These are phyloP conservation scores for Sisyra terminalis DNA, from an alignment of 2,888 invertebrate genomes.

Conservation along the genomic window DNA sequence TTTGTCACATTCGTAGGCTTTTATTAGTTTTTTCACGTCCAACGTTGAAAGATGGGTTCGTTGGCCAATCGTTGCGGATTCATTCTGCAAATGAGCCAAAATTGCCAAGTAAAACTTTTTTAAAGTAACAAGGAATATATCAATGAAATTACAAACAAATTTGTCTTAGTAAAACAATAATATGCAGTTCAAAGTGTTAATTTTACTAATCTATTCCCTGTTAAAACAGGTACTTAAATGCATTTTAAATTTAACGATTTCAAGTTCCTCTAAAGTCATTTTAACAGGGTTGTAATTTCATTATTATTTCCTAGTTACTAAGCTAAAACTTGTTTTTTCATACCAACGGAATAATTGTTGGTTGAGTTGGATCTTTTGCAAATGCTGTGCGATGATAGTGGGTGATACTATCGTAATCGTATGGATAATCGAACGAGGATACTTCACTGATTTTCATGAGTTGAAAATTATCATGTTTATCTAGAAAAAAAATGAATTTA, in stretches of 20 bases:
- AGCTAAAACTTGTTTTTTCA: neutral
- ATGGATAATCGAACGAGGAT: conserved; percentile 12
- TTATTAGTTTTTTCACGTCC: conserved; percentile 1
- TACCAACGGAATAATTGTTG: conserved; percentile 6
- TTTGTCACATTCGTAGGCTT: neutral
- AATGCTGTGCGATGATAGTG: conserved; percentile 14
- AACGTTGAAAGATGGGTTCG: conserved; percentile 3
- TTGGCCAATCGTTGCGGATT: neutral
- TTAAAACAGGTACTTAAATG: too few species aligned
- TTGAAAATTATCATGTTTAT: conserved; percentile 18
- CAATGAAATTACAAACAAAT: too few species aligned
- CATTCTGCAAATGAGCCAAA: neutral
- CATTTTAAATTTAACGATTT: too few species aligned
- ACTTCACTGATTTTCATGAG: conserved; percentile 15
- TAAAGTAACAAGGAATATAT: too few species aligned
- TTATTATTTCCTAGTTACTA: too few species aligned
- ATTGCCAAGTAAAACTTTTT: too few species aligned
- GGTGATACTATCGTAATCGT: conserved; percentile 15
- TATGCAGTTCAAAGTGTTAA: too few species aligned
- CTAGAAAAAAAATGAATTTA: conserved; percentile 7
- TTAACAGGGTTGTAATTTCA: too few species aligned
- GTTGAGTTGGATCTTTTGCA: neutral
- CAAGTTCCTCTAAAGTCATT: too few species aligned
- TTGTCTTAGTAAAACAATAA: too few species aligned
- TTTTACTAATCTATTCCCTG: too few species aligned